Percentiles rank a stretch among this genome's conserved stretches.
Conservation (phyloP, 2,113 vertebrate species). For the Myotis yumanensis region DNA sequence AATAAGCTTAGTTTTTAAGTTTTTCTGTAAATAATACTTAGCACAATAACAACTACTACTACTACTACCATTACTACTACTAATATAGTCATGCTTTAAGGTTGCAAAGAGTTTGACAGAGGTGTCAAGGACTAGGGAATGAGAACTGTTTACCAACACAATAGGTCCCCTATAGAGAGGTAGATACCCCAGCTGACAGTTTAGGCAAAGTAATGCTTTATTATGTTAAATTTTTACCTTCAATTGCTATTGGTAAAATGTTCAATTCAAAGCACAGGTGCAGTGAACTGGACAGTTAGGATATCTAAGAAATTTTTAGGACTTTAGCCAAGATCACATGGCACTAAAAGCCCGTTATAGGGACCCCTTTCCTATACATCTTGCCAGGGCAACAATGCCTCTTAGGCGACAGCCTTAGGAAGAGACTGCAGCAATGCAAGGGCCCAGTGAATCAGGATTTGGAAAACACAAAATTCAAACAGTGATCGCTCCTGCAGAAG, state of each 20-base stretch:
- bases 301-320: neutral
- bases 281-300: neutral
- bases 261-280: neutral
- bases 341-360: neutral
- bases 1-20: neutral
- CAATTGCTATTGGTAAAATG: neutral
- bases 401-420: neutral
- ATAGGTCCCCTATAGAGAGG: neutral
- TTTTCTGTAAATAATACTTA: slow-evolving; percentile 10
- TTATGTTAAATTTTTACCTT: neutral
- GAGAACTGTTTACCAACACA: neutral
- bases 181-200: neutral
- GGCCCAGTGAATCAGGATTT: neutral
- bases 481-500: neutral
- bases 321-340: neutral
- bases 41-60: no score
- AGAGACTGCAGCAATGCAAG: neutral
- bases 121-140: neutral
- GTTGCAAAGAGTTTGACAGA: neutral
- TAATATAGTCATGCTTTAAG: neutral
- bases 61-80: no score
- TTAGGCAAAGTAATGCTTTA: neutral
- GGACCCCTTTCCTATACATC: neutral
- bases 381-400: neutral
- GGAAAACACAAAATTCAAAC: neutral